phyloP scores from a whole-genome alignment of 2,113 vertebrate genomes.

The Chlorocebus sabaeus region DNA sequence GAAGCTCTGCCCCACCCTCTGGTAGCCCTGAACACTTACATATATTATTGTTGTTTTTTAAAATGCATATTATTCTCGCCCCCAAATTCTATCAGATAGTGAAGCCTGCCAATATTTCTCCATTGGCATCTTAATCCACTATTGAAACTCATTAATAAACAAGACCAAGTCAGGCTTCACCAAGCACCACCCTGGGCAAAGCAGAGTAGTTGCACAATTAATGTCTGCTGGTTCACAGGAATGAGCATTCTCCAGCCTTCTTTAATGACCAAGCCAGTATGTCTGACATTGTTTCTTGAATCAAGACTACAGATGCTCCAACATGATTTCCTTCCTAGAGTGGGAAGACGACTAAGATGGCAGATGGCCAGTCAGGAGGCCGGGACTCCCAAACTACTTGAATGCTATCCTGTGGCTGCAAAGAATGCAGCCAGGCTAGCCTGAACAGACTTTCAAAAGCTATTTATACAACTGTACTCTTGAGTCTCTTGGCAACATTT shows the following conservation, averaged over 20 bases:
- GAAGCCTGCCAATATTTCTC: conserved; percentile 13
- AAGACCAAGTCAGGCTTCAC: not conserved
- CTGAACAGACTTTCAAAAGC: conserved; percentile 1
- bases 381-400: not conserved
- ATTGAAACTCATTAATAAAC: not conserved
- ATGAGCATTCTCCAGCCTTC: not conserved
- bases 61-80: not conserved
- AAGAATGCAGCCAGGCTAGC: not conserved
- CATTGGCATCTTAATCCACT: not conserved
- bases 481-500: not conserved
- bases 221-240: conserved; percentile 6
- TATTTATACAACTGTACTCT: not conserved
- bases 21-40: not conserved
- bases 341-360: not conserved
- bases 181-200: not conserved
- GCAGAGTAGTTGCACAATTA: not conserved
- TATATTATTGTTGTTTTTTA: not conserved
- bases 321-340: not conserved
- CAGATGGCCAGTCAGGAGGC: not conserved
- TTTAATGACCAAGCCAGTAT: conserved; percentile 19
- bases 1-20: not conserved
- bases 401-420: not conserved
- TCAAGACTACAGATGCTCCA: conserved; percentile 17
- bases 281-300: conserved; percentile 41
- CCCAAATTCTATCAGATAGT: conserved; percentile 21